phyloP scores from a whole-genome alignment of 2,888 invertebrate genomes.

The Orgyia antiqua region DNA sequence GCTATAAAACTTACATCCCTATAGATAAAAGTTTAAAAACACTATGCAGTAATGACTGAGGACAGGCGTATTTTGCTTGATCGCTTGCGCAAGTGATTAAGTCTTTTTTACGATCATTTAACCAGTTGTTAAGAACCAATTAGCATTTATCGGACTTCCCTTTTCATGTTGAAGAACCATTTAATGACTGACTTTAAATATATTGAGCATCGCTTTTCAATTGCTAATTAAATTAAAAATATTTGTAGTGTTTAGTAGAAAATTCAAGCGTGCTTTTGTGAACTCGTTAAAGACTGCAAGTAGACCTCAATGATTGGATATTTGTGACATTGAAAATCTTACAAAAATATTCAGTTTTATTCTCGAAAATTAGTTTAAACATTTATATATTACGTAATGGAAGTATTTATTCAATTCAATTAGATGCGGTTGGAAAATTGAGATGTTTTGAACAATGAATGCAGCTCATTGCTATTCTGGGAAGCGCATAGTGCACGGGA shows the following conservation, averaged over 20 bases:
- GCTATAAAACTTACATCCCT: slow-evolving; percentile 12
- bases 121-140: slow-evolving; percentile 50
- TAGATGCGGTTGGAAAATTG: too few relatives aligned
- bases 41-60: slow-evolving; percentile 16
- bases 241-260: slow-evolving; percentile 2
- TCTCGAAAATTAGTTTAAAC: too few relatives aligned
- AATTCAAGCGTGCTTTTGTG: too few relatives aligned
- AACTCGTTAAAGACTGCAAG: too few relatives aligned
- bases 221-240: slow-evolving; percentile 8
- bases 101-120: slow-evolving; percentile 43
- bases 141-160: slow-evolving; percentile 52
- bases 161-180: slow-evolving; percentile 37
- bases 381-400: too few relatives aligned
- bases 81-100: slow-evolving; percentile 36
- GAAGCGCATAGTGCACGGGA: slow-evolving; percentile 25
- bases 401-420: too few relatives aligned
- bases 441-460: too few relatives aligned
- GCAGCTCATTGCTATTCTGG: slow-evolving; percentile 25
- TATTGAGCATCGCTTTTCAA: slow-evolving; percentile 12
- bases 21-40: slow-evolving; percentile 14
- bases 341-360: too few relatives aligned
- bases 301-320: too few relatives aligned
- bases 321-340: too few relatives aligned
- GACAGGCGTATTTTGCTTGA: slow-evolving; percentile 37
- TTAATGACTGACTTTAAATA: slow-evolving; percentile 23